Evolutionary conservation across 2,113 vertebrate genomes (phyloP).

Genomic region (Cricetomys ansorgei): DNA sequence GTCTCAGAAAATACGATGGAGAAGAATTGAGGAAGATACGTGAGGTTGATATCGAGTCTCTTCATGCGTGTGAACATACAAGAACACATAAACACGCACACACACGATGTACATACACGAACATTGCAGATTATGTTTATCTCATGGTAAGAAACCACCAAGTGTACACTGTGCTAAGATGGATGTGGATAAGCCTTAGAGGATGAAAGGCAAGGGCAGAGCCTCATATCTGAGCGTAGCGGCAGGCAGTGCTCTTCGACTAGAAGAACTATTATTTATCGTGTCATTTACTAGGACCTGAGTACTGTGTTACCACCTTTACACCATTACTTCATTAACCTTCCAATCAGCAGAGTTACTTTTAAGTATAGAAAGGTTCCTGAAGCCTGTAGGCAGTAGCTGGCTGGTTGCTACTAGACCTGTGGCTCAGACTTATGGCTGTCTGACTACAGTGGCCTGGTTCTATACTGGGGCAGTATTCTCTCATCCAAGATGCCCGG

Average conservation of each 20-base stretch:
- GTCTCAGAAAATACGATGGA: background rate
- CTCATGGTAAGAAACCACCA: background rate
- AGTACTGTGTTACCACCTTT: background rate
- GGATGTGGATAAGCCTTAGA: background rate
- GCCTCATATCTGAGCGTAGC: background rate
- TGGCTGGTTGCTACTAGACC: background rate
- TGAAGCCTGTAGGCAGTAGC: background rate
- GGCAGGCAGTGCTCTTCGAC: background rate
- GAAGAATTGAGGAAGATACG: background rate
- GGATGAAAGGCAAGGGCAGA: background rate
- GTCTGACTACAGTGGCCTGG: background rate
- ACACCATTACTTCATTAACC: constrained; percentile 7
- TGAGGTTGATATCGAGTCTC: background rate
- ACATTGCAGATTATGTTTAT: background rate
- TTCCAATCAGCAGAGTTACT: background rate
- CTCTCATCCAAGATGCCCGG: background rate
- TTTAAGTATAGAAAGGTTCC: background rate
- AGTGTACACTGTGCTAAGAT: background rate
- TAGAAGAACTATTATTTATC: background rate
- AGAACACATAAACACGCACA: background rate
- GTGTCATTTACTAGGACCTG: background rate
- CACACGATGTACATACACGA: background rate
- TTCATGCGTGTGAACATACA: background rate
- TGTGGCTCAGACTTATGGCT: background rate
- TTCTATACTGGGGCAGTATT: background rate